phyloP scores from a whole-genome alignment of 2,888 invertebrate genomes.

The Hirtodrosophila histrioides region DNA sequence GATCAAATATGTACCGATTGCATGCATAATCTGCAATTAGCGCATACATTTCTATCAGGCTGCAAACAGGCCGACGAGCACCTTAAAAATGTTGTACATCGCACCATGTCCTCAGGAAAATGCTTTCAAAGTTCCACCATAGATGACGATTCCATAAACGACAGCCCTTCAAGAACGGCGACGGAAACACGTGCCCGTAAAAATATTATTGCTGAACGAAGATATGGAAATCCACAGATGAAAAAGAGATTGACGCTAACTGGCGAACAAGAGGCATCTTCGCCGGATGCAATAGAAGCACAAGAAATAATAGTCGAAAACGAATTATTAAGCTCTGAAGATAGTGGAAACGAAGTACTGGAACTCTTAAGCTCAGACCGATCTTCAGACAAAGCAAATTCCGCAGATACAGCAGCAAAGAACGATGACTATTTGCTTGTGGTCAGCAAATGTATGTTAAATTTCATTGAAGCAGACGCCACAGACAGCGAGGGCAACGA shows the following conservation, averaged over 20 bases:
- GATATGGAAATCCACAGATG: too few species aligned
- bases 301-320: not conserved
- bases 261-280: not conserved
- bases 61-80: constrained; percentile 55
- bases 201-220: not conserved
- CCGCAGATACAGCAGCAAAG: not conserved
- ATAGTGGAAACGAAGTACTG: not conserved
- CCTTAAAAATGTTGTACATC: constrained; percentile 41
- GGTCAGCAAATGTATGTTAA: constrained; percentile 14
- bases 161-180: not conserved
- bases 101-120: constrained; percentile 53
- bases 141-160: not conserved
- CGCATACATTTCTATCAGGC: constrained; percentile 41
- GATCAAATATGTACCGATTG: constrained; percentile 72
- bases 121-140: constrained; percentile 11
- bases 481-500: constrained; percentile 27
- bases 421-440: constrained; percentile 20
- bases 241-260: not conserved
- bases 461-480: constrained; percentile 4
- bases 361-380: not conserved
- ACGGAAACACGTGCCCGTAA: constrained; percentile 9
- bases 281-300: not conserved
- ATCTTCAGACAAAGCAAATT: not conserved
- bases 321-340: not conserved
- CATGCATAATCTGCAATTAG: constrained; percentile 28